phyloP scores from a whole-genome alignment of 2,113 vertebrate genomes.

The Apaloderma vittatum region DNA sequence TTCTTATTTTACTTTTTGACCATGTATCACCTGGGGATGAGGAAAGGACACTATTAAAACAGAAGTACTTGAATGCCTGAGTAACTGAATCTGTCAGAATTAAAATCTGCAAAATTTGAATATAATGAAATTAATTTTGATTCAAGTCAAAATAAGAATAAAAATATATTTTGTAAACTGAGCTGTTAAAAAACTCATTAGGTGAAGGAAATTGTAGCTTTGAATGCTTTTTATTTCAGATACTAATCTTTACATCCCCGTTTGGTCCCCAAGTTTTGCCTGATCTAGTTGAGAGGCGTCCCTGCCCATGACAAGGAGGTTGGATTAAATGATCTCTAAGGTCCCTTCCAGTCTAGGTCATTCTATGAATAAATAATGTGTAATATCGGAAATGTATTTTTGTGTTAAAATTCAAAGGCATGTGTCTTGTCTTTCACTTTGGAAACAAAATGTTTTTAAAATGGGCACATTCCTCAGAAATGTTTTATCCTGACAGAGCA shows the following conservation, averaged over 20 bases:
- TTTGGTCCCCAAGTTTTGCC: too few species aligned
- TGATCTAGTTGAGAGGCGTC: too few species aligned
- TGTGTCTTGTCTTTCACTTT: conserved; percentile 29
- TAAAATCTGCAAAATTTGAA: not conserved
- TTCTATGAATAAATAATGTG: not conserved
- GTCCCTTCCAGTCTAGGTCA: too few species aligned
- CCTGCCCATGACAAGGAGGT: too few species aligned
- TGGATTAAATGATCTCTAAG: too few species aligned
- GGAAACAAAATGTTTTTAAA: conserved; percentile 20
- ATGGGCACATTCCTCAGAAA: conserved; percentile 1
- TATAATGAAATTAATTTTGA: not conserved
- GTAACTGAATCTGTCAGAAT: not conserved
- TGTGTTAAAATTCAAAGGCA: not conserved
- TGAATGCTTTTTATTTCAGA: not conserved
- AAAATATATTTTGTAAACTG: not conserved
- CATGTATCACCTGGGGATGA: not conserved
- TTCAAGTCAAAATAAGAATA: not conserved
- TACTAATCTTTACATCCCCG: not conserved
- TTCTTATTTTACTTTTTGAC: not conserved
- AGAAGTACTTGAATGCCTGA: not conserved
- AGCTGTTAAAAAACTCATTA: not conserved
- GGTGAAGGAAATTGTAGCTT: not conserved
- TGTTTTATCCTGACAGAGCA: conserved; percentile 39
- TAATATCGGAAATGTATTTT: not conserved
- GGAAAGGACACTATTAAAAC: not conserved